Conservation (phyloP, 2,797 vertebrate species). For the Sebastes trivittatus region DNA sequence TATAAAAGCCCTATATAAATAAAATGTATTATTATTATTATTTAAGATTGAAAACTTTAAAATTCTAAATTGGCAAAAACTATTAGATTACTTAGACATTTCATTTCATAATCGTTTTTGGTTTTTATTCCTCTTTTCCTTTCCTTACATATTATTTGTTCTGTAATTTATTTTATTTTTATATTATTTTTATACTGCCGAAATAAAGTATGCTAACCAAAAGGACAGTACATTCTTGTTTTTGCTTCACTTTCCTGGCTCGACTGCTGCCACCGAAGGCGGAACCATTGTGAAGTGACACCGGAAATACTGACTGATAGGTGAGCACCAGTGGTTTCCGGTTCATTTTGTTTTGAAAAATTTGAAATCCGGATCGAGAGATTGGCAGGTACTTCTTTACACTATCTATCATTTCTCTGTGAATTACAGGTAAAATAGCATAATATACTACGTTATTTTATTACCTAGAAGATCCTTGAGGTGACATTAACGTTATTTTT, state of each 20-base stretch:
- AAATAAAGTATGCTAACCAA: neutral
- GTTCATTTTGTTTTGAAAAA: slow-evolving; percentile 52
- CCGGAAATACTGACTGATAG: slow-evolving; percentile 13
- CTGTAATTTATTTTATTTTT: too few species aligned
- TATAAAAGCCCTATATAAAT: too few species aligned
- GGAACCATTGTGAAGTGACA: slow-evolving; percentile 47
- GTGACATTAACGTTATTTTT: neutral
- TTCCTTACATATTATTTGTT: too few species aligned
- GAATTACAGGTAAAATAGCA: too few species aligned
- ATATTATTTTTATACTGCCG: too few species aligned
- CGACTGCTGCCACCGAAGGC: neutral
- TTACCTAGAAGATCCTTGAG: fast-evolving
- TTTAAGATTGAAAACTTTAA: too few species aligned
- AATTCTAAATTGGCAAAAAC: too few species aligned
- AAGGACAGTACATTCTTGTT: neutral
- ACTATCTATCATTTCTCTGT: fast-evolving
- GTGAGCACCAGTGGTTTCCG: slow-evolving; percentile 61
- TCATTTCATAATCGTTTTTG: too few species aligned
- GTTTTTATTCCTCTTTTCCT: too few species aligned
- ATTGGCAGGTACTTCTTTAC: neutral
- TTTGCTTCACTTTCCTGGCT: neutral
- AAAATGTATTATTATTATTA: too few species aligned
- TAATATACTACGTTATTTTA: neutral
- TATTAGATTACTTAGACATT: too few species aligned
- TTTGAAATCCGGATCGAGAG: neutral